Base-by-base conservation (phyloP, 2,888 invertebrate genomes). In the Scaptomyza reducta region DNA sequence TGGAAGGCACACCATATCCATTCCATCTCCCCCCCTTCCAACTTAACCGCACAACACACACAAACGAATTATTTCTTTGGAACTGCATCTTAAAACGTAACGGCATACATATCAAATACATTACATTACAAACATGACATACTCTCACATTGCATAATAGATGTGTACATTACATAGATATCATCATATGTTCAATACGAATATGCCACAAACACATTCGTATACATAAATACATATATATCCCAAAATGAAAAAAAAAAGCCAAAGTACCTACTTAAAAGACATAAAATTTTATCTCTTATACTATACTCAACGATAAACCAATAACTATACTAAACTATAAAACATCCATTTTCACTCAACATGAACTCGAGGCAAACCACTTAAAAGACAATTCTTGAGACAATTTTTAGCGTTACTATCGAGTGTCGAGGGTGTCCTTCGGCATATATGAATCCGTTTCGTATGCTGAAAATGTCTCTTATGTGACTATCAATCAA, bases 91-190 rank as follows among this genome's bases (percentile, higher is more conserved):
- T 74, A 68, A 86, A 86, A 83, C 68, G 87, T 73, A 86, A 87
- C 80, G 74, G 78, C 83, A 90, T 87, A 90, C 90, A 89, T 90
- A 89, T 90, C 90, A 90, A 82, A 69, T 82, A 82, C 86, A 82
- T 65, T 50, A 68, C 71, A 64, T 61, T 61, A 66, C 10, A 31
- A 10, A 70, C 44, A 85, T 70, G 65, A 67, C 77, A 72, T 73
- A 73, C 66, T 66, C 55, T 54, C 61, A 58, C 66, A 29, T 54
- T 35, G 42, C 40, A 68, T 50, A 53, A 45, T 45, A 45, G 13
- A 50, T 54, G 54, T 62, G 40, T 45, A 55, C 40, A 62, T 60
- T 54, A 54, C 31, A 58, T 49, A 66, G 40, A 66, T 54, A 54
- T 58, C 44, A 53, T 33, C 41, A 49, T 46, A 60, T 50, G 51